These are phyloP conservation scores for Ciconia boyciana DNA, from an alignment of 2,113 vertebrate species.

Conservation along the genomic window DNA sequence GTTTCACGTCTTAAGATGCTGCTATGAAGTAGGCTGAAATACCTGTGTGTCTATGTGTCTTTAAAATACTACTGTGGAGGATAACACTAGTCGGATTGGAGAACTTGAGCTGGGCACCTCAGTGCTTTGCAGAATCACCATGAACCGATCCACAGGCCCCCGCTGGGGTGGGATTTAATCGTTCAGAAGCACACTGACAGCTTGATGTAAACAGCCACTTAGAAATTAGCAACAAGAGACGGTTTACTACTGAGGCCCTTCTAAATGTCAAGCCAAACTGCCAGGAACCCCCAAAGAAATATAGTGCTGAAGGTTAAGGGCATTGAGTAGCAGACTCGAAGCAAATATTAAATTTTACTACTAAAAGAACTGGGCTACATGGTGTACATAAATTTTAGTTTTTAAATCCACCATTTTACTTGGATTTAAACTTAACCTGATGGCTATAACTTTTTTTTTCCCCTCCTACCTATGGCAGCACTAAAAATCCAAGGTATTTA, in stretches of 20 bases:
- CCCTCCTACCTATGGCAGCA: background rate
- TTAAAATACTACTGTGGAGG: background rate
- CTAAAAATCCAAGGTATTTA: background rate
- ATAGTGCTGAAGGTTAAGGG: background rate
- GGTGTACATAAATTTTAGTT: background rate
- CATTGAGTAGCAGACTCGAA: background rate
- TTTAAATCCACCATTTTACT: background rate
- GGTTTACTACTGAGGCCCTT: background rate
- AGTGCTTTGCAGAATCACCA: background rate
- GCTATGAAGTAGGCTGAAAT: background rate
- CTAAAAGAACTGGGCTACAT: background rate
- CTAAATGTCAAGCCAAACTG: background rate
- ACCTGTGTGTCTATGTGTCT: background rate
- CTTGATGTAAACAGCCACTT: background rate
- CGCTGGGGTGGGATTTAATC: background rate
- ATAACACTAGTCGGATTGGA: fast-evolving
- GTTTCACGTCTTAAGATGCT: background rate
- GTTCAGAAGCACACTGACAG: background rate
- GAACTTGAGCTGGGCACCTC: background rate
- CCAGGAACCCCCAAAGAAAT: background rate
- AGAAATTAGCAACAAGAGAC: background rate
- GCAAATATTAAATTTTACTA: background rate
- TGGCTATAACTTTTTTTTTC: background rate
- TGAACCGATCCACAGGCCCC: background rate
- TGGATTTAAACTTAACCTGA: background rate